Evolutionary conservation across 2,888 invertebrate species (phyloP).

Genomic region (Tupiocoris notatus): DNA sequence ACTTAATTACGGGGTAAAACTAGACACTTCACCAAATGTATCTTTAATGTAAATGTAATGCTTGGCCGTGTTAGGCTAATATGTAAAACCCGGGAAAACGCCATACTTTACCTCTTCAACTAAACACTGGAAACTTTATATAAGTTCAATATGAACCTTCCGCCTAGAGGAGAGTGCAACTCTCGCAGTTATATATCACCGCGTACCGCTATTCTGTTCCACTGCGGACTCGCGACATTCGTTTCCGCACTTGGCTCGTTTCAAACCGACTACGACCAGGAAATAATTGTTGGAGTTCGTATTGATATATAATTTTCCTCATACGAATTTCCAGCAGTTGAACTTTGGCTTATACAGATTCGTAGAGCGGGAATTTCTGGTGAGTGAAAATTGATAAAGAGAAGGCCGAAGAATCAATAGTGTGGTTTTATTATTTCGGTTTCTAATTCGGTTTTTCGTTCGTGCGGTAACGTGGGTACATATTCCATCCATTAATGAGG

Average conservation of each 20-base stretch:
- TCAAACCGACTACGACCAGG: not conserved
- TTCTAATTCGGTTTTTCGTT: too few species aligned
- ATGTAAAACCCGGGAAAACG: constrained; percentile 40
- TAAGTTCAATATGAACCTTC: constrained; percentile 46
- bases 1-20: constrained; percentile 44
- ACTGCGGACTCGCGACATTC: not conserved
- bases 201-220: constrained; percentile 1
- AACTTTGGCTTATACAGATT: too few species aligned
- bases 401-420: too few species aligned
- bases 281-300: too few species aligned
- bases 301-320: too few species aligned
- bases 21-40: constrained; percentile 48
- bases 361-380: too few species aligned
- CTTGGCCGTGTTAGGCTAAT: constrained; percentile 42
- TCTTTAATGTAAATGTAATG: constrained; percentile 48
- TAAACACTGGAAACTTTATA: constrained; percentile 46
- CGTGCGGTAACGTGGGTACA: too few species aligned
- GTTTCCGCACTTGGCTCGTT: constrained; percentile 29
- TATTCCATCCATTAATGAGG: too few species aligned
- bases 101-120: constrained; percentile 46
- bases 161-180: constrained; percentile 1
- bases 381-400: too few species aligned
- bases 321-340: too few species aligned
- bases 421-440: too few species aligned
- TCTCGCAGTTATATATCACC: constrained; percentile 30